phyloP scores from a whole-genome alignment of 1,140 invertebrate species.

The Batillaria attramentaria region DNA sequence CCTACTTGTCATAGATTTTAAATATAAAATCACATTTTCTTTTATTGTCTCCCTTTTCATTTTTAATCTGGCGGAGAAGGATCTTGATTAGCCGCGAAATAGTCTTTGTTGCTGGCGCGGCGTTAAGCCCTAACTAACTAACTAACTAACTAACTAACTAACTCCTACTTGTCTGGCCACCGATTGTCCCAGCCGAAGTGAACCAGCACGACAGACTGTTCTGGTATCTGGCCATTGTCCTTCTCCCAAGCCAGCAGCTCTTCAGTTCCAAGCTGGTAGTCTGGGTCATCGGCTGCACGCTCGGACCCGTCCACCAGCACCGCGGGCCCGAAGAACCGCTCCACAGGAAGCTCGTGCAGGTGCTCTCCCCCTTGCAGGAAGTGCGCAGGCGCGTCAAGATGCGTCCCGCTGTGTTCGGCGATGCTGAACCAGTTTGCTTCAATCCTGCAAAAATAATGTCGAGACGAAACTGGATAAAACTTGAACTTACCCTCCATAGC shows the following conservation, averaged over 20 bases:
- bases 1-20: no score
- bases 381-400: slow-evolving; percentile 81
- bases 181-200: slow-evolving; percentile 54
- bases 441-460: slow-evolving; percentile 72
- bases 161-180: slow-evolving; percentile 46
- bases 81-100: no score
- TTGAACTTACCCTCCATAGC: no score
- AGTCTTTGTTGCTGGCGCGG: no score
- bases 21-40: no score
- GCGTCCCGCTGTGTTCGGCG: slow-evolving; percentile 79
- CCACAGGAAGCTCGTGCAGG: slow-evolving; percentile 77
- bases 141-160: not conserved
- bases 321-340: slow-evolving; percentile 75
- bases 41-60: no score
- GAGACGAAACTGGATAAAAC: not conserved
- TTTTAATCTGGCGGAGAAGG: no score
- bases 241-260: slow-evolving; percentile 53
- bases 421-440: slow-evolving; percentile 75
- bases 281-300: slow-evolving; percentile 60
- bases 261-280: slow-evolving; percentile 47
- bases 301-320: slow-evolving; percentile 75
- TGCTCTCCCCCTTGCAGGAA: slow-evolving; percentile 74
- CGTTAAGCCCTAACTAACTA: no score
- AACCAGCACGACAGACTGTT: slow-evolving; percentile 54
- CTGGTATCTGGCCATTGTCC: slow-evolving; percentile 46